Evolutionary conservation across 2,113 vertebrate species (phyloP), one percentile per base, ranked within the genome.

Genomic region (Oostethus manadensis): DNA sequence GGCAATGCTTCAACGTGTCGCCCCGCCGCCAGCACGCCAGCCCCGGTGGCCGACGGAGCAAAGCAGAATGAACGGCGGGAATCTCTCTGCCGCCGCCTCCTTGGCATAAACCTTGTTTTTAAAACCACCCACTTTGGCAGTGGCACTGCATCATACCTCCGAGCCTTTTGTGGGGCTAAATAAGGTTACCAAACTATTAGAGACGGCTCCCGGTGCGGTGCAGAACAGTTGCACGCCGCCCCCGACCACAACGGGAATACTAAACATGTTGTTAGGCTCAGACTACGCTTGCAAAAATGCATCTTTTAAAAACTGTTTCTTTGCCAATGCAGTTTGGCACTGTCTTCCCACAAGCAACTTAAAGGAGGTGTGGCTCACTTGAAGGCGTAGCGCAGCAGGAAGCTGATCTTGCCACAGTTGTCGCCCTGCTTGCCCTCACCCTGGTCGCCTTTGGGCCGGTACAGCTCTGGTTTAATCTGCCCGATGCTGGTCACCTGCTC

Each of bases 381-480:
- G 50, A 95, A 96, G 74, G 93, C 92, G 60, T 96, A 95, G 54
- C 93, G 90, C 70, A 96, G 87, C 40, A 93, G 90, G 68, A 96
- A 94, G 88, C 93, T 95, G 83, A 96, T 92, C 57, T 93, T 92
- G 65, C 94, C 94, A 1, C 93, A 94, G 70, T 61, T 89, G 33
- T 92, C 87, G 29, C 85, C 90, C 76, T 76, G 86, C 47, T 91
- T 92, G 55, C 89, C 87, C 5, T 92, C 91, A 1, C 89, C 87
- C 73, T 71, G 85, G 73, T 92, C 92, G 4, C 89, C 91, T 46
- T 91, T 90, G 22, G 91, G 89, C 59, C 93, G 87, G 85, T 96
- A 96, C 42, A 96, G 84, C 83, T 96, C 94, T 0, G 94, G 94
- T 58, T 96, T 94, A 77, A 96, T 96, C 84, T 95, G 94, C 17